These are phyloP conservation scores for Hypotaenidia okinawae DNA, from an alignment of 2,797 vertebrate species.

Conservation along the genomic window DNA sequence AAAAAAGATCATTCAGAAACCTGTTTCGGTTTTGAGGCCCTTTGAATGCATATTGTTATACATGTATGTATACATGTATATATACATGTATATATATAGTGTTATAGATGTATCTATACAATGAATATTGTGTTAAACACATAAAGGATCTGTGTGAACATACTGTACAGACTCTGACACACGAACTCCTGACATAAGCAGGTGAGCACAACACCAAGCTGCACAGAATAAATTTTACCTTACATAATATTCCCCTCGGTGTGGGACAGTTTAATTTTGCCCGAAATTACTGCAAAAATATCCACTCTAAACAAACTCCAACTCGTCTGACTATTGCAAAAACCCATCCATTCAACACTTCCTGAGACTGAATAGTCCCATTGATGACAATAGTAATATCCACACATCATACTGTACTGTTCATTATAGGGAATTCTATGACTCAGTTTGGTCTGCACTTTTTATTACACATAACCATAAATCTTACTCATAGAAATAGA, in stretches of 20 bases:
- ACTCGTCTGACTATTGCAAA: neutral
- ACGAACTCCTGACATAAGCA: neutral
- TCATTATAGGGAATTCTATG: neutral
- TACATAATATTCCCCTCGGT: neutral
- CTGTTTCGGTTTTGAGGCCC: neutral
- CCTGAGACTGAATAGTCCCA: neutral
- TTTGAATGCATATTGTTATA: neutral
- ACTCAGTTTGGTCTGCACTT: neutral
- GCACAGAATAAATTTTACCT: neutral
- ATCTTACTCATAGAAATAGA: neutral
- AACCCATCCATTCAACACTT: neutral
- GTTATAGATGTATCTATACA: neutral
- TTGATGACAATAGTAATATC: neutral
- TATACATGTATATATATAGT: too few relatives aligned
- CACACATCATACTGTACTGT: neutral
- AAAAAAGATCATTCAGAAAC: neutral
- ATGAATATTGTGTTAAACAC: neutral
- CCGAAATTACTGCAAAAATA: neutral
- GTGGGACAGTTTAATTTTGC: neutral
- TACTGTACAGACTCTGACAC: neutral
- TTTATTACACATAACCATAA: constrained; percentile 17
- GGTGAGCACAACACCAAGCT: neutral
- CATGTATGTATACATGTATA: too few relatives aligned
- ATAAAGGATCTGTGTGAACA: neutral
- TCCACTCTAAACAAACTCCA: neutral